Percentiles rank a stretch among this genome's conserved stretches.
phyloP scores from a whole-genome alignment of 2,797 vertebrate species.

The Lacerta bilineata region DNA sequence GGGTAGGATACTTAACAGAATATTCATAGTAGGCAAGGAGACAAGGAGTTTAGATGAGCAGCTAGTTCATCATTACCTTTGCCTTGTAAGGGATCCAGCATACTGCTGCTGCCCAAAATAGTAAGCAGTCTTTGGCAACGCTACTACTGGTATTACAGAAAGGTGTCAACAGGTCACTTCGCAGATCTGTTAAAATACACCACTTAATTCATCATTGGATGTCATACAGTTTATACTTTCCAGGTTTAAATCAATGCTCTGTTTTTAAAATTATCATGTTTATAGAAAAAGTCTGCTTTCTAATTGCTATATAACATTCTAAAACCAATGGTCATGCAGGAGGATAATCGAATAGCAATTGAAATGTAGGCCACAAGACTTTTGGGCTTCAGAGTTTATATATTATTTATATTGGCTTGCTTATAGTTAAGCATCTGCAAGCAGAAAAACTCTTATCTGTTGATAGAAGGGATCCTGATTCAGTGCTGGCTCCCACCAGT shows the following conservation, averaged over 20 bases:
- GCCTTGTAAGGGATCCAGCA: background rate
- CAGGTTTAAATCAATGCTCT: background rate
- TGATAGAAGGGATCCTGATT: no score
- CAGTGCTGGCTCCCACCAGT: no score
- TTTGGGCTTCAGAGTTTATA: background rate
- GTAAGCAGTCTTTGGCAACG: background rate
- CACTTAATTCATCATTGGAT: background rate
- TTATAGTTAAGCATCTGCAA: no score
- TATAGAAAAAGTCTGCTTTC: background rate
- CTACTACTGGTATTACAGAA: background rate
- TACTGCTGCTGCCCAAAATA: background rate
- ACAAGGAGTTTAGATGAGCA: background rate
- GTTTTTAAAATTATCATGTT: background rate
- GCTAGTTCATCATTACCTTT: background rate
- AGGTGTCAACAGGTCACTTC: background rate
- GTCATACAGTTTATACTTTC: background rate
- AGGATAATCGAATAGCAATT: background rate
- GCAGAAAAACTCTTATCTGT: no score
- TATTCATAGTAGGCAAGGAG: background rate
- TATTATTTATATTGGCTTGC: background rate
- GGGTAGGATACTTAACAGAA: background rate
- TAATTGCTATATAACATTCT: background rate
- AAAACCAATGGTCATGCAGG: background rate
- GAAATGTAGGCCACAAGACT: background rate
- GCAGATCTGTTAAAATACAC: background rate